Evolutionary conservation across 2,113 vertebrate species (phyloP), one percentile per base, ranked within the genome.

Genomic region (Pungitius pungitius): DNA sequence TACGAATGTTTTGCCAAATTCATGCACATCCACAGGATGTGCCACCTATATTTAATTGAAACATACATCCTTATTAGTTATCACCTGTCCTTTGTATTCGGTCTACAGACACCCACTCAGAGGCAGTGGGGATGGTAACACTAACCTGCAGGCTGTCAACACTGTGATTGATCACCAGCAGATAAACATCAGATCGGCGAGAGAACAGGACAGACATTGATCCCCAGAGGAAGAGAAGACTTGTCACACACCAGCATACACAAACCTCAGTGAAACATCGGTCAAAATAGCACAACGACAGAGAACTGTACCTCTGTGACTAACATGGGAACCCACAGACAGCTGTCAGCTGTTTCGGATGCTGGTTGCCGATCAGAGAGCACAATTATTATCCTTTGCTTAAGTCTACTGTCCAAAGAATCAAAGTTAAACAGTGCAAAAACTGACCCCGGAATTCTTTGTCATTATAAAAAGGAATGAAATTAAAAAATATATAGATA

Each of bases 201-300:
- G 80, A 88, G 91, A 93, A 92, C 92, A 87, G 77, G 79, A 85
- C 88, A 90, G 90, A 89, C 91, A 93, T 91, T 87, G 89, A 91
- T 91, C 85, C 90, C 87, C 76, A 82, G 87, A 87, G 90, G 87
- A 92, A 86, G 86, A 88, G 89, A 87, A 71, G 78, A 90, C 87
- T 79, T 91, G 91, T 92, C 88, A 82, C 80, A 91, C 87, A 75
- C 56, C 81, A 61, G 78, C 77, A 84, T 87, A 86, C 87, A 85
- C 85, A 90, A 87, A 91, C 80, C 86, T 85, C 85, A 40, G 81
- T 57, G 69, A 88, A 89, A 88, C 88, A 89, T 90, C 91, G 90
- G 90, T 91, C 91, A 90, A 85, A 91, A 91, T 83, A 90, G 45
- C 69, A 90, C 73, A 66, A 77, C n/a, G 60, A 90, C 70, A 80